These are phyloP conservation scores for Chrysodeixis includens DNA, from an alignment of 2,888 invertebrate species.

Conservation along the genomic window DNA sequence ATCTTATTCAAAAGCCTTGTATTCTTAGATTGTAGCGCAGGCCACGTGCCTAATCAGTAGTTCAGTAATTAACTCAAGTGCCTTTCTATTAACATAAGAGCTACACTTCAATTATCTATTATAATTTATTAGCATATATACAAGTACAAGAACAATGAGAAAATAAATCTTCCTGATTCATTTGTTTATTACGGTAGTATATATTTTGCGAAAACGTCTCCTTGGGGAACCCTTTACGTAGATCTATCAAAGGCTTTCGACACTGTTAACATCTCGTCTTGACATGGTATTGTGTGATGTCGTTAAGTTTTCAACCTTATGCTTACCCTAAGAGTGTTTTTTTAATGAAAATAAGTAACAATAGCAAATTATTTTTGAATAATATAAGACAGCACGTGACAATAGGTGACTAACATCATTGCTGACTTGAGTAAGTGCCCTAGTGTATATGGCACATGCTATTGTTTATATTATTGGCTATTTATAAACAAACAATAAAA, in stretches of 20 bases:
- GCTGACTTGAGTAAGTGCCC: slow-evolving; percentile 16
- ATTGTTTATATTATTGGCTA: slow-evolving; percentile 36
- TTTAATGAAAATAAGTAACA: slow-evolving; percentile 12
- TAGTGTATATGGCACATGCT: slow-evolving; percentile 20
- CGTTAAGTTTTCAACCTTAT: neutral
- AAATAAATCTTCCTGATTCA: neutral
- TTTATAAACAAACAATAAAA: slow-evolving; percentile 43
- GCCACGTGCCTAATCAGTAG: slow-evolving; percentile 26
- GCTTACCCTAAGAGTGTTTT: neutral
- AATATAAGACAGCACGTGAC: slow-evolving; percentile 14
- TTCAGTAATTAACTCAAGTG: slow-evolving; percentile 12
- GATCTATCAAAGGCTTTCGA: slow-evolving; percentile 26
- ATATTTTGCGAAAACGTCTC: neutral
- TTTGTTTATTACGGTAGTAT: neutral
- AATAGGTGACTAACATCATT: neutral
- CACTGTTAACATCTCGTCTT: neutral
- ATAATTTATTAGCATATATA: slow-evolving; percentile 12
- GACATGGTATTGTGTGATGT: neutral
- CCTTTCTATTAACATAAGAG: slow-evolving; percentile 5
- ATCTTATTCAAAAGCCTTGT: neutral
- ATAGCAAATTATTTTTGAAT: slow-evolving; percentile 1
- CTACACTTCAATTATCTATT: slow-evolving; percentile 14
- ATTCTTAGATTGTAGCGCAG: neutral
- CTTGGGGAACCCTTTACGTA: slow-evolving; percentile 13
- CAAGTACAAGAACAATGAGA: slow-evolving; percentile 6